Evolutionary conservation across 2,888 invertebrate species (phyloP), one percentile per base, ranked within the genome.

Genomic region (Lycophotia porphyrea): DNA sequence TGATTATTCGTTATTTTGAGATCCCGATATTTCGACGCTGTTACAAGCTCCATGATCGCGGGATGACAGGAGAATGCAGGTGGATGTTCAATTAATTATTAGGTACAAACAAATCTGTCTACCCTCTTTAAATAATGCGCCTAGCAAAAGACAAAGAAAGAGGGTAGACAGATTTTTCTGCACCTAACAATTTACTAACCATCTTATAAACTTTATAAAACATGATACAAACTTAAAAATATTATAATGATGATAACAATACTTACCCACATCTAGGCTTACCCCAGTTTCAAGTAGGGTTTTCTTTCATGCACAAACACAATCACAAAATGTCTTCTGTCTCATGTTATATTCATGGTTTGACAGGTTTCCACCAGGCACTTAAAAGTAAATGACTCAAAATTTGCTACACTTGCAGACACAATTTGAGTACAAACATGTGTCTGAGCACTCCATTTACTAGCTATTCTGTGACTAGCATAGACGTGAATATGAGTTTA

Each of bases 221-320:
- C 8, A 47, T 7, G 5, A 18, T 13, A 21, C 13, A 36, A 11
- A 44, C 27, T 61, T 52, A 75, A 5, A 74, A 36, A 60, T 31
- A 49, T 11, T 27, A 58, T n/a, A n/a, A 63, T 44, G 15, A 47
- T 58, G n/a, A 13, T 36, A 69, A 69, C 61, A 71, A 78, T 84
- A 93, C 93, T 94, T 39, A 63, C 63, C 63, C 61, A 3, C 39
- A 39, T 63, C n/a, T n/a, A n/a, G 63, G 39, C 36, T 61, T 90
- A 93, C 94, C 94, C 93, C 81, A 91, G 92, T 82, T 78, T 44
- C 63, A 74, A 42, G 78, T 87, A 91, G 92, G 92, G 93, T 42
- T 88, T 88, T 21, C 64, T 71, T 49, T 75, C 42, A 78, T 75
- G 63, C 66, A 67, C 58, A n/a, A n/a, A n/a, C 66, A 83, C 76